These are phyloP conservation scores for Limosa lapponica DNA, from an alignment of 2,797 vertebrate genomes.

Conservation along the genomic window DNA sequence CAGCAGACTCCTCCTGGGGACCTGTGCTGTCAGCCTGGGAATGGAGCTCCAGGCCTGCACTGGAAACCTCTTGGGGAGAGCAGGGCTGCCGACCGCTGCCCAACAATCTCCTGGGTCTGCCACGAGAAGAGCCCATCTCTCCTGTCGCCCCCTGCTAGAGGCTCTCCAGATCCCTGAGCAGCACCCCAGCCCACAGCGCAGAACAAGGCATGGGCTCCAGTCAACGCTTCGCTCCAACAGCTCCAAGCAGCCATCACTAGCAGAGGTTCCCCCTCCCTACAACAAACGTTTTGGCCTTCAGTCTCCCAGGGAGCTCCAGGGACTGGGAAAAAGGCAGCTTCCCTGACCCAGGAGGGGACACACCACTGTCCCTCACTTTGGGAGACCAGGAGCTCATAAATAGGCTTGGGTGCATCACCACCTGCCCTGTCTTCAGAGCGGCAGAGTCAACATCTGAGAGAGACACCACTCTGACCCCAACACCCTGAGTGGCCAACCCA, in stretches of 20 bases:
- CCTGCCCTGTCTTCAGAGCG: neutral
- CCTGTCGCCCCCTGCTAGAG: neutral
- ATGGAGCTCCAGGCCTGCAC: neutral
- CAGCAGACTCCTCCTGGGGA: neutral
- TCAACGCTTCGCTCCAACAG: neutral
- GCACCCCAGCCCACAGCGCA: accelerated
- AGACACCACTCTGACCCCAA: neutral
- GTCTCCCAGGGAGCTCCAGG: neutral
- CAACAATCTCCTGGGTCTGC: neutral
- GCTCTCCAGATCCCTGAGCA: neutral
- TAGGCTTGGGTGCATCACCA: neutral
- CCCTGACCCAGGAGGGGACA: neutral
- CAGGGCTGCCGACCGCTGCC: accelerated
- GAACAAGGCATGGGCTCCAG: neutral
- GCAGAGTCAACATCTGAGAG: neutral
- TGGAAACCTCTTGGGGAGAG: neutral
- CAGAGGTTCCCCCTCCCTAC: neutral
- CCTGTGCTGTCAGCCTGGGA: neutral
- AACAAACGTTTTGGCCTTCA: neutral
- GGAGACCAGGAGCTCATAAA: neutral
- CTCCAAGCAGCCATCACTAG: accelerated
- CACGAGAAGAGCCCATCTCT: neutral
- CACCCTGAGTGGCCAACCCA: neutral
- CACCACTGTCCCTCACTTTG: neutral
- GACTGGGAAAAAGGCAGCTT: neutral